Percentiles rank a stretch among this genome's conserved stretches.
phyloP scores from a whole-genome alignment of 1,140 invertebrate genomes.

The Hormaphis cornu region DNA sequence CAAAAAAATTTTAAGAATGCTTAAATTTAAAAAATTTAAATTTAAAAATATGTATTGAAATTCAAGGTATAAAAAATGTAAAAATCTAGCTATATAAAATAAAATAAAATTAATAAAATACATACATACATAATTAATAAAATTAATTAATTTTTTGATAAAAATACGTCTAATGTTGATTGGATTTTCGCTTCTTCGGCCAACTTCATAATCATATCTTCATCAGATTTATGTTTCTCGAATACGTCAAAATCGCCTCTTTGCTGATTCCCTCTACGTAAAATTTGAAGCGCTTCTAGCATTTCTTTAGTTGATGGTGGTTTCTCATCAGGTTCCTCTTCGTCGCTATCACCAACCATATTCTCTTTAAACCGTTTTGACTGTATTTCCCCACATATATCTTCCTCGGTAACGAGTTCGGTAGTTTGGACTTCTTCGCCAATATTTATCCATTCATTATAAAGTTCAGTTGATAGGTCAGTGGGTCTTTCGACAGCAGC shows the following conservation, averaged over 20 bases:
- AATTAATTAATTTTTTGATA: not conserved
- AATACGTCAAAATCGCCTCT: not conserved
- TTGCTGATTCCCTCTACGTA: not conserved
- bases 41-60: too few relatives aligned
- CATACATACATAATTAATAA: too few relatives aligned
- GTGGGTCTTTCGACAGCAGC: not conserved
- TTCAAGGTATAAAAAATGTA: too few relatives aligned
- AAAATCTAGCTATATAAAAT: too few relatives aligned
- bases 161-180: not conserved
- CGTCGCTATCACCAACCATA: not conserved
- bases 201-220: not conserved
- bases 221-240: not conserved
- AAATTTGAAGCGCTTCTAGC: not conserved
- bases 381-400: not conserved
- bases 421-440: not conserved
- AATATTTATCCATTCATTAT: not conserved
- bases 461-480: not conserved
- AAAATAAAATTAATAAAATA: too few relatives aligned
- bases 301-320: conserved; percentile 5
- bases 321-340: not conserved
- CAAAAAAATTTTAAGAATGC: too few relatives aligned
- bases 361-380: not conserved
- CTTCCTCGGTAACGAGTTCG: not conserved
- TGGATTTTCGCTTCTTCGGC: not conserved
- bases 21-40: too few relatives aligned